phyloP scores from a whole-genome alignment of 1,140 invertebrate species.

The Ridgeia piscesae region DNA sequence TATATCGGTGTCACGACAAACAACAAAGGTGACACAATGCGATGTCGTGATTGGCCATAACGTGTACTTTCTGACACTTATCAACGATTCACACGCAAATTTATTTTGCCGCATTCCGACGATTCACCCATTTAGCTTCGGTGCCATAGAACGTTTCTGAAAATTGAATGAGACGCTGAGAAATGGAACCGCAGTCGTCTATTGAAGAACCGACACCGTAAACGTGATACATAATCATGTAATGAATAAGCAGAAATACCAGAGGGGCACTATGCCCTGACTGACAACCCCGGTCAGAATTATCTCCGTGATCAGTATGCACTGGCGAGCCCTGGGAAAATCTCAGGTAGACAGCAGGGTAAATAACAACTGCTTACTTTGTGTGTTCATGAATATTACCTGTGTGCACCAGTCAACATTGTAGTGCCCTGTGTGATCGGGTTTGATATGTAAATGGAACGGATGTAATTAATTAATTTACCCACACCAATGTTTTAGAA shows the following conservation, averaged over 20 bases:
- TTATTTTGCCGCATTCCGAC: neutral
- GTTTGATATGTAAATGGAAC: neutral
- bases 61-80: neutral
- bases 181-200: neutral
- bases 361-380: neutral
- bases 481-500: neutral
- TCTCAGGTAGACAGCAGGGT: neutral
- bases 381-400: neutral
- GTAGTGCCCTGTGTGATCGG: neutral
- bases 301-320: neutral
- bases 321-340: neutral
- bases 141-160: neutral
- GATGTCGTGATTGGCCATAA: neutral
- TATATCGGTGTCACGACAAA: neutral
- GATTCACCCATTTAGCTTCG: neutral
- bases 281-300: neutral
- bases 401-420: neutral
- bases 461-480: neutral
- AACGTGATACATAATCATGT: neutral
- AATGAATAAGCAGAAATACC: neutral
- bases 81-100: neutral
- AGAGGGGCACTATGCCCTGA: neutral
- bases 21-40: neutral
- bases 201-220: neutral
- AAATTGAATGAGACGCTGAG: neutral